Base-by-base conservation (phyloP, 2,888 invertebrate genomes). In the Alloscopus bannaensis region DNA sequence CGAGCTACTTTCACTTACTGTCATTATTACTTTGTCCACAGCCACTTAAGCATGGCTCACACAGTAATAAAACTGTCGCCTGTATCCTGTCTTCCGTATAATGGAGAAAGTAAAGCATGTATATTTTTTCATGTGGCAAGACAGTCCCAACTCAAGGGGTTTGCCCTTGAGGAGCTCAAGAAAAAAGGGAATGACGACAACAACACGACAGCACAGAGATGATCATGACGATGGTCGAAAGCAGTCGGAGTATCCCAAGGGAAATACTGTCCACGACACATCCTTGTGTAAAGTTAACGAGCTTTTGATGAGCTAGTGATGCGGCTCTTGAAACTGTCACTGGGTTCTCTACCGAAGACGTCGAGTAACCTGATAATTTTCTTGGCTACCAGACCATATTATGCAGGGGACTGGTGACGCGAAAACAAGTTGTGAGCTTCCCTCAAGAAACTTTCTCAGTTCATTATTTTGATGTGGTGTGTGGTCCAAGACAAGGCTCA, bases 261-360 rank as follows among this genome's bases (percentile, higher is more conserved):
- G 77, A 77, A 77, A 77, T 77, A 77, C 69, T 77, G 69, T 69
- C 70, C 70, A 47, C 64, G 20, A 57, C 77, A 77, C 77, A 70
- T 64, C 45, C 62, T 42, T 64, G 70, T 57, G 77, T 70, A 77
- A 70, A 70, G 69, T 77, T 77, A 77, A 77, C 77, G 77, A 77
- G 77, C 70, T 77, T 77, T 77, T 77, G 77, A 77, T 77, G 77
- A 77, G 62, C 70, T 70, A 69, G 69, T 68, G 26, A 24, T 16
- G 20, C 4, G 29, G 26, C 47, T 45, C 55, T 50, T 64, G 72
- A 64, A 55, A 20, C 55, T 68, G 75, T 60, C 50, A 68, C 66
- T 59, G 8, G 45, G 18, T 13, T 36, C 36, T 36, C 13, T 8
- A 13, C 8, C 36, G 6, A 13, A 36, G 20, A 16, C 26, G 70